Evolutionary conservation across 2,113 vertebrate genomes (phyloP).

Genomic region (Pluvialis apricaria): DNA sequence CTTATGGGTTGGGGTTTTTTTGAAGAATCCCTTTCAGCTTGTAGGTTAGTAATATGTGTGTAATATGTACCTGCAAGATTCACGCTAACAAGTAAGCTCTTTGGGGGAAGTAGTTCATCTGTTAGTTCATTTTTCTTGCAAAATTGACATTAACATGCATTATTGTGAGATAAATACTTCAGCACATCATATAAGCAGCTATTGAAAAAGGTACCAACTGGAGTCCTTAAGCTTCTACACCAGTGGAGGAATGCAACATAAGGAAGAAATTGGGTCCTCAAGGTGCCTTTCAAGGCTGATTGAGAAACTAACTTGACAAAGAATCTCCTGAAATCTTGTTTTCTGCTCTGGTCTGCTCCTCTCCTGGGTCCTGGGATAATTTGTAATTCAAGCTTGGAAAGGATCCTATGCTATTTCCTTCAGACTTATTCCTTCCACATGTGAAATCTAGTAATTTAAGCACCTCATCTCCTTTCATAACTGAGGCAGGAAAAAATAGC

Average conservation of each 20-base stretch:
- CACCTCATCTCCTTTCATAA: slow-evolving; percentile 79
- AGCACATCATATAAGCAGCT: background rate
- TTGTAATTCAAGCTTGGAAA: slow-evolving; percentile 78
- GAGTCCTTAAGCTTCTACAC: slow-evolving; percentile 31
- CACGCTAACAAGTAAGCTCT: background rate
- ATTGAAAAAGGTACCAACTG: slow-evolving; percentile 3
- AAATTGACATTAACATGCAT: slow-evolving; percentile 30
- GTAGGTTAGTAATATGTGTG: background rate
- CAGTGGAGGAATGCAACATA: slow-evolving; percentile 28
- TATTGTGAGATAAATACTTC: slow-evolving; percentile 42
- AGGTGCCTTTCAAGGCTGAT: slow-evolving; percentile 65
- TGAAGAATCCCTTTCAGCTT: background rate
- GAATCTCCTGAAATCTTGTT: slow-evolving; percentile 69
- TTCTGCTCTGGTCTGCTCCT: slow-evolving; percentile 65
- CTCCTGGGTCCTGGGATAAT: slow-evolving; percentile 71
- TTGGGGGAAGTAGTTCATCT: background rate
- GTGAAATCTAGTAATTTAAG: slow-evolving; percentile 79
- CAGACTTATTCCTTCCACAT: slow-evolving; percentile 80
- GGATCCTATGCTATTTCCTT: slow-evolving; percentile 76
- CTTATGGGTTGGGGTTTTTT: background rate
- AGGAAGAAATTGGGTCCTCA: slow-evolving; percentile 63
- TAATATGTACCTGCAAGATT: background rate
- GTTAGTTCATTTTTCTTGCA: slow-evolving; percentile 17
- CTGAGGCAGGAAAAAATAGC: slow-evolving; percentile 46
- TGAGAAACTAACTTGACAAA: slow-evolving; percentile 64